Conservation (phyloP, 2,888 invertebrate genomes). For the Polydrusus tereticollis region DNA sequence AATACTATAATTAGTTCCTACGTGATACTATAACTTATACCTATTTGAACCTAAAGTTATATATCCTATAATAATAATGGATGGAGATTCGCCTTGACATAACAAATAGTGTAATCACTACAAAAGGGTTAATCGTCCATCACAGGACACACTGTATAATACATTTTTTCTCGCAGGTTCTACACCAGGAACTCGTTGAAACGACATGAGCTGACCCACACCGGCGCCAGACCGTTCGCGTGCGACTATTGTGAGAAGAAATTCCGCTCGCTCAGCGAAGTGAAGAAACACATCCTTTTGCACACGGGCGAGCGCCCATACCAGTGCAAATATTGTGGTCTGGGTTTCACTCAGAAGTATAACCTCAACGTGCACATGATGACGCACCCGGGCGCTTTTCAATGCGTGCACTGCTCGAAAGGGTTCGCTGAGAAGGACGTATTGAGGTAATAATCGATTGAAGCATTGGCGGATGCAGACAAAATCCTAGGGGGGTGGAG, state of each 20-base stretch:
- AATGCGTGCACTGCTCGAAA: conserved; percentile 45
- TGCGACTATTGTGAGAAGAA: conserved; percentile 51
- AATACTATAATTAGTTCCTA: too few species aligned
- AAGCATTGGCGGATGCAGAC: too few species aligned
- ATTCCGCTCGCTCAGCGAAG: conserved; percentile 49
- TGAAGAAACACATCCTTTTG: conserved; percentile 49
- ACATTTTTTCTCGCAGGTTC: conserved; percentile 24
- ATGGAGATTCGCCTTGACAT: too few species aligned
- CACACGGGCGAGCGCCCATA: conserved; percentile 51
- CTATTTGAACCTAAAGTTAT: too few species aligned
- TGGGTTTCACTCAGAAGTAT: conserved; percentile 46
- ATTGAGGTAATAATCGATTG: too few species aligned
- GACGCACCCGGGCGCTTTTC: conserved; percentile 48
- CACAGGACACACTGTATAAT: background rate
- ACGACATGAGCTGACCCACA: conserved; percentile 51
- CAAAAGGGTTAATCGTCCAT: background rate
- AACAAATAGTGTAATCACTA: too few species aligned
- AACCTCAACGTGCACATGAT: conserved; percentile 49
- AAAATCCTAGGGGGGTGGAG: too few species aligned
- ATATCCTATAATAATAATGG: too few species aligned
- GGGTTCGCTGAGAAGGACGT: conserved; percentile 45
- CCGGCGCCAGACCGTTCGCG: conserved; percentile 49
- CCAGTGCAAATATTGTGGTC: conserved; percentile 49
- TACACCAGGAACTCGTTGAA: conserved; percentile 44
- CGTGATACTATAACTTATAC: too few species aligned